A percentile compares a stretch with the other conserved stretches of the same genome.
Evolutionary conservation across 2,888 invertebrate species (phyloP).

Genomic region (Drosophila pegasa): DNA sequence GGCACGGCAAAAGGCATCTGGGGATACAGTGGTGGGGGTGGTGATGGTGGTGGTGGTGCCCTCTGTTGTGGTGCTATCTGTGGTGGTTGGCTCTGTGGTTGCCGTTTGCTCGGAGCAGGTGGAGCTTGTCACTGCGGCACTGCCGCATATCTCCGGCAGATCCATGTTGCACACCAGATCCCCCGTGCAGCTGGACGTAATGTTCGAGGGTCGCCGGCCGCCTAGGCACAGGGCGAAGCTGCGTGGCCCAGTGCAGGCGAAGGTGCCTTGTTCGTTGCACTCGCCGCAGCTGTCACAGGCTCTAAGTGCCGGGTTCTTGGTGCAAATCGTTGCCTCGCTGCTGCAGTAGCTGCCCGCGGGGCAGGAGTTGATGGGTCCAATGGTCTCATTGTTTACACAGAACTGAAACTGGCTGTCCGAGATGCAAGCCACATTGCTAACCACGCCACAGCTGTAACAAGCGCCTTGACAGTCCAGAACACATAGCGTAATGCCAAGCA

Average conservation of each 20-base stretch:
- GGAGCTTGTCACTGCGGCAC: slow-evolving; percentile 7
- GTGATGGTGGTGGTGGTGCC: no score
- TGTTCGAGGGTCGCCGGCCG: slow-evolving; percentile 17
- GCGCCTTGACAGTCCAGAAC: slow-evolving; percentile 22
- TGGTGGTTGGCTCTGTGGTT: slow-evolving; percentile 2
- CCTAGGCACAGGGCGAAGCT: slow-evolving; percentile 71
- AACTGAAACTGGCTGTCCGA: slow-evolving; percentile 64
- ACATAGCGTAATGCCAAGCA: neutral
- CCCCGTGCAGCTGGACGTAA: slow-evolving; percentile 45
- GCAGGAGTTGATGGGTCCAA: slow-evolving; percentile 48
- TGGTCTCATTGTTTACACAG: slow-evolving; percentile 46
- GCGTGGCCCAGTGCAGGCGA: slow-evolving; percentile 66
- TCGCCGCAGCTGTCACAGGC: slow-evolving; percentile 62
- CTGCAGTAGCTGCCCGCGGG: slow-evolving; percentile 55
- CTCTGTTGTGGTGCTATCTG: neutral
- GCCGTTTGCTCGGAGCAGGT: slow-evolving; percentile 15
- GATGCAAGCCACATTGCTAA: slow-evolving; percentile 59
- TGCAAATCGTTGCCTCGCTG: slow-evolving; percentile 31
- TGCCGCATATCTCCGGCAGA: slow-evolving; percentile 29
- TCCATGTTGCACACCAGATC: slow-evolving; percentile 28
- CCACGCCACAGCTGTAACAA: slow-evolving; percentile 57
- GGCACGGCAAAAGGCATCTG: slow-evolving; percentile 9
- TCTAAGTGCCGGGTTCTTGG: slow-evolving; percentile 10
- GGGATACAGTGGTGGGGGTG: no score
- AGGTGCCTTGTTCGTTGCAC: slow-evolving; percentile 54